Percentiles rank a stretch among this genome's conserved stretches.
phyloP scores from a whole-genome alignment of 2,888 invertebrate species.

The Caenorhabditis sp. region DNA sequence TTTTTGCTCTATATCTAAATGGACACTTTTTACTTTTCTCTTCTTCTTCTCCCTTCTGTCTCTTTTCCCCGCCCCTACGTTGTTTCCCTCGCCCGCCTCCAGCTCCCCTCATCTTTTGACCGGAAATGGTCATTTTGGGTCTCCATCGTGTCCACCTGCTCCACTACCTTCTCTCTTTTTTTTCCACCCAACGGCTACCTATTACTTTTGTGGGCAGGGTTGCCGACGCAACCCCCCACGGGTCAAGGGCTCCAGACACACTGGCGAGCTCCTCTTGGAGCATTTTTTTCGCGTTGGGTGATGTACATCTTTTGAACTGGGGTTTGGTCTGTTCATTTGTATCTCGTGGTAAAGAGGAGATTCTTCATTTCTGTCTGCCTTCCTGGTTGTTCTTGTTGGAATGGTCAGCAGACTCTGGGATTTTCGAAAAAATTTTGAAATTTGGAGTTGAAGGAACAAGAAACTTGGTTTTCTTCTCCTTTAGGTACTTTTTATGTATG shows the following conservation, averaged over 20 bases:
- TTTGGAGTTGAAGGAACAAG: too few species aligned
- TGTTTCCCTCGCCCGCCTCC: background rate
- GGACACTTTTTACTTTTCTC: constrained; percentile 17
- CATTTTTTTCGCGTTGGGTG: too few species aligned
- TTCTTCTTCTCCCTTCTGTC: constrained; percentile 1
- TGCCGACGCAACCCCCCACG: constrained; percentile 3
- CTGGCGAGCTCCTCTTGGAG: background rate
- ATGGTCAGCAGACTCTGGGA: too few species aligned
- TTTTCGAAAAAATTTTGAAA: too few species aligned
- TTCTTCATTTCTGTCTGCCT: too few species aligned
- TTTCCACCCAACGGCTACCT: background rate
- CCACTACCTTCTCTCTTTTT: background rate
- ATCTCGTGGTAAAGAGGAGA: too few species aligned
- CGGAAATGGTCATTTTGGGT: constrained; percentile 61
- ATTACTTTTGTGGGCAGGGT: constrained; percentile 29
- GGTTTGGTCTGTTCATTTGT: too few species aligned
- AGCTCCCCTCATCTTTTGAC: constrained; percentile 32
- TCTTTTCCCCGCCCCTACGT: background rate
- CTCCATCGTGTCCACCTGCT: constrained; percentile 26
- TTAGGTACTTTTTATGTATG: too few species aligned
- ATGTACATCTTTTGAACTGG: too few species aligned
- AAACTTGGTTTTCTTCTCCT: too few species aligned
- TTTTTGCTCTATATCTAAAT: too few species aligned
- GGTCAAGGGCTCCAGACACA: background rate
- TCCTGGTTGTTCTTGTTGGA: too few species aligned